Evolutionary conservation across 2,113 vertebrate species (phyloP).

Genomic region (Nannobrachium achirus): DNA sequence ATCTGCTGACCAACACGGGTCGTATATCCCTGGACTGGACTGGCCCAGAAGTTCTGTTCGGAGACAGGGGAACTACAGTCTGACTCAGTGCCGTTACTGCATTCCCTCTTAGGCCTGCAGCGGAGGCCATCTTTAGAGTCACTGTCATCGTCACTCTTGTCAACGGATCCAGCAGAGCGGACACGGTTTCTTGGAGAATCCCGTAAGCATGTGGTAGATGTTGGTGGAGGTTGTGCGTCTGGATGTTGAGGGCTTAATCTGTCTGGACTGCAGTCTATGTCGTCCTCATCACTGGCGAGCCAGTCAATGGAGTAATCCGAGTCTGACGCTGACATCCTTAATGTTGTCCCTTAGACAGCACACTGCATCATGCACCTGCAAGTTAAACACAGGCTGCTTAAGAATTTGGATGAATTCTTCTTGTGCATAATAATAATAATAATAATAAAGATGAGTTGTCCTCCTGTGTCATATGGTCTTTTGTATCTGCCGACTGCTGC

Average conservation of each 20-base stretch:
- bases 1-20: slow-evolving; percentile 6
- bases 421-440: too few species aligned
- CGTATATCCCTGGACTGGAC: slow-evolving; percentile 29
- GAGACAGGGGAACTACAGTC: neutral
- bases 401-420: too few species aligned
- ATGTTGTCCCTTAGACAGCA: slow-evolving; percentile 24
- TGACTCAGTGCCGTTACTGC: neutral
- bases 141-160: neutral
- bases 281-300: slow-evolving; percentile 59
- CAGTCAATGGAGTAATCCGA: slow-evolving; percentile 62
- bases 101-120: neutral
- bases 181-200: slow-evolving; percentile 4
- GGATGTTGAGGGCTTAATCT: slow-evolving; percentile 3
- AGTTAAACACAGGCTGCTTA: neutral
- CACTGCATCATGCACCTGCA: slow-evolving; percentile 49
- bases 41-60: neutral
- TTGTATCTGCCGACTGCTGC: too few species aligned
- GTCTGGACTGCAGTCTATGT: slow-evolving; percentile 8
- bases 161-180: neutral
- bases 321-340: slow-evolving; percentile 64
- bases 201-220: neutral
- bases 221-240: neutral
- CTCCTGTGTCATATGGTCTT: too few species aligned
- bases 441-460: too few species aligned
- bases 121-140: neutral